Evolutionary conservation across 1,140 invertebrate genomes (phyloP).

Genomic region (silkworm (Bombyx mori)): ASM3026992v2 NC_085117.1:341001-341500

Average conservation of each 20-base stretch:
- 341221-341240: constrained; percentile 14
- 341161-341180: constrained; percentile 37
- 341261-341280: constrained; percentile 39
- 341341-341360: too few relatives aligned
- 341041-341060: too few relatives aligned
- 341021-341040: too few relatives aligned
- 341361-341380: too few relatives aligned
- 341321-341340: constrained; percentile 11
- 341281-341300: constrained; percentile 34
- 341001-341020: too few relatives aligned
- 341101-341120: too few relatives aligned
- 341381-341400: not conserved
- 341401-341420: not conserved
- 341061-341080: too few relatives aligned
- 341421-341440: not conserved
- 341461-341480: not conserved
- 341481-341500: too few relatives aligned
- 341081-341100: too few relatives aligned
- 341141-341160: constrained; percentile 33
- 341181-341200: constrained; percentile 17
- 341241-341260: constrained; percentile 23
- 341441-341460: not conserved
- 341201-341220: constrained; percentile 20
- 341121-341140: constrained; percentile 35
- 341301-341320: constrained; percentile 34